Percentiles rank a stretch among this genome's conserved stretches.
Conservation (phyloP, 2,113 vertebrate genomes). For the Gambusia affinis region DNA sequence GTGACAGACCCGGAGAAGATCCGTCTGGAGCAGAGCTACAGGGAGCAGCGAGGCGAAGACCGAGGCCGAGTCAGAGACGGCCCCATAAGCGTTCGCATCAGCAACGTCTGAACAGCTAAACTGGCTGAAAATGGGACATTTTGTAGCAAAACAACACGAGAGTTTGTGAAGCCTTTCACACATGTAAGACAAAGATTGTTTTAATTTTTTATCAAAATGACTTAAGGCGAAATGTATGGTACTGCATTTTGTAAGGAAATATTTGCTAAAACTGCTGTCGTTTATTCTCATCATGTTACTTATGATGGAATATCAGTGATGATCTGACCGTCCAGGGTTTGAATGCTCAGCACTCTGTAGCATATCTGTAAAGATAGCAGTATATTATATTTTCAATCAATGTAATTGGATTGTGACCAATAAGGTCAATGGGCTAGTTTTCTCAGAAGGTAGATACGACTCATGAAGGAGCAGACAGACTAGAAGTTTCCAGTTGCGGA, state of each 20-base stretch:
- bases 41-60: slow-evolving; percentile 69
- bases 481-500: no score
- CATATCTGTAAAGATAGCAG: no score
- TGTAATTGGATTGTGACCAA: no score
- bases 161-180: neutral
- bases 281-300: no score
- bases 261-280: neutral
- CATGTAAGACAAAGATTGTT: neutral
- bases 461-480: no score
- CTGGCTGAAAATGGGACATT: neutral
- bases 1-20: slow-evolving; percentile 86
- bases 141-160: neutral
- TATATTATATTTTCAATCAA: no score
- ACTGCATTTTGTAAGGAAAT: neutral
- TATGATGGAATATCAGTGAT: no score
- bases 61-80: slow-evolving; percentile 78
- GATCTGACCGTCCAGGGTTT: neutral
- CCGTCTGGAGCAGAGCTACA: slow-evolving; percentile 87
- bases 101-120: slow-evolving; percentile 82
- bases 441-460: no score
- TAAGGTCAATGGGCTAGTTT: no score
- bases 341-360: neutral
- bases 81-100: slow-evolving; percentile 90
- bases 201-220: neutral
- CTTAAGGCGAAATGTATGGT: neutral